Base-by-base conservation (phyloP, 1,140 invertebrate species). In the Melanaphis sacchari region DNA sequence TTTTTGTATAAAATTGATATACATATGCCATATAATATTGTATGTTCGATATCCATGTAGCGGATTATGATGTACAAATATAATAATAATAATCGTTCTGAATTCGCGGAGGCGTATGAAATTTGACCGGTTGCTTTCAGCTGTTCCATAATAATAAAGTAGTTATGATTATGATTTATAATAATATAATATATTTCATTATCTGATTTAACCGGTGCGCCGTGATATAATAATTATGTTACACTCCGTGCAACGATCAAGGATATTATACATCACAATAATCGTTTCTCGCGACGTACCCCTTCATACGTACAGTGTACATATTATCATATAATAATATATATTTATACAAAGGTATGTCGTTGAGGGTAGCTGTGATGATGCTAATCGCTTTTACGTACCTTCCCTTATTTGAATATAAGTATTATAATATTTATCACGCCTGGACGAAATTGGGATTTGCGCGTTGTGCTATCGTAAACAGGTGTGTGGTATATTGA, bases 101-200 rank as follows among this genome's bases (percentile, higher is more conserved):
- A n/a, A 76, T n/a, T 76, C n/a, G 59, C n/a, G 31, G 59, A 15
- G 59, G 59, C 31, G 59, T 76, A 76, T 76, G 31, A n/a, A 76
- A 76, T 76, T 76, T n/a, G 59, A 76, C 59, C 31, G 31, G 59
- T 76, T 76, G 59, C n/a, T 76, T n/a, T 76, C 59, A 76, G 59
- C 59, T 76, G 59, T 76, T 76, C 59, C 59, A 76, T 76, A 76
- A 76, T 76, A 76, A 76, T n/a, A 76, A n/a, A 76, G n/a, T n/a
- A n/a, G 18, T 18, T n/a, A 18, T n/a, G 59, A 76, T 76, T n/a
- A n/a, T 15, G 59, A 76, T 76, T 76, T 76, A 76, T n/a, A 76
- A n/a, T 76, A 76, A n/a, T 76, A 76, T 76, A 36, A 76, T 76
- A 76, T 76, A 49, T 49, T n/a, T 76, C 59, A 76, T 76, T 76